Percentiles rank a stretch among this genome's conserved stretches.
Conservation (phyloP, 2,888 invertebrate genomes). For the Mythimna loreyi region DNA sequence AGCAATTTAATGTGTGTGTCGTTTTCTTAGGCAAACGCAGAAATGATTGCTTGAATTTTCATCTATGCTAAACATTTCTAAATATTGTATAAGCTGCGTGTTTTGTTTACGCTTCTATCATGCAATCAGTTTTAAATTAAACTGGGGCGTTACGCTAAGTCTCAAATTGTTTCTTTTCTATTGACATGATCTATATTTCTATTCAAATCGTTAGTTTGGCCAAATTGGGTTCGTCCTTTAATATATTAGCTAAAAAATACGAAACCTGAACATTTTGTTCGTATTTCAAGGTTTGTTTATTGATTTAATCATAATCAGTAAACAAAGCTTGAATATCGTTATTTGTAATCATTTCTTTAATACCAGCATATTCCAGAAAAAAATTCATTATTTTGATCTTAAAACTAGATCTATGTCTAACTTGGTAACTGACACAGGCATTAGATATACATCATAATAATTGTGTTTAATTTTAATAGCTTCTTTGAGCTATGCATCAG, state of each 20-base stretch:
- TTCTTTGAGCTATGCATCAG: not conserved
- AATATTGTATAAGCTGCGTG: not conserved
- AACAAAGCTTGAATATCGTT: not conserved
- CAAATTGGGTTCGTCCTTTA: too few relatives aligned
- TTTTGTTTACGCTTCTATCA: slow-evolving; percentile 3
- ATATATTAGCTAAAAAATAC: not conserved
- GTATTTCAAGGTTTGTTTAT: not conserved
- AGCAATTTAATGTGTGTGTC: slow-evolving; percentile 15
- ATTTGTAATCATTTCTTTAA: not conserved
- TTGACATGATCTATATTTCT: not conserved
- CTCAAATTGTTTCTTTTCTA: not conserved
- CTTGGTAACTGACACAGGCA: not conserved
- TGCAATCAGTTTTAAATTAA: not conserved
- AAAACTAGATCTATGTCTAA: not conserved
- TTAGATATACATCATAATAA: not conserved
- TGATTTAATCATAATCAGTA: not conserved
- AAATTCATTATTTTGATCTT: not conserved
- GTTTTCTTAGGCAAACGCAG: slow-evolving; percentile 1
- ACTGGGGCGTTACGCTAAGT: not conserved
- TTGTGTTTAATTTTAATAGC: not conserved
- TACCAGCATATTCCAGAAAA: not conserved
- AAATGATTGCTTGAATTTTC: slow-evolving; percentile 2
- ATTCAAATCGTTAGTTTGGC: not conserved
- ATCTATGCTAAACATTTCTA: not conserved
- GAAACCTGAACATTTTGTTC: not conserved